These are phyloP conservation scores for Anthoscopus minutus DNA, from an alignment of 2,113 vertebrate species.

Conservation along the genomic window DNA sequence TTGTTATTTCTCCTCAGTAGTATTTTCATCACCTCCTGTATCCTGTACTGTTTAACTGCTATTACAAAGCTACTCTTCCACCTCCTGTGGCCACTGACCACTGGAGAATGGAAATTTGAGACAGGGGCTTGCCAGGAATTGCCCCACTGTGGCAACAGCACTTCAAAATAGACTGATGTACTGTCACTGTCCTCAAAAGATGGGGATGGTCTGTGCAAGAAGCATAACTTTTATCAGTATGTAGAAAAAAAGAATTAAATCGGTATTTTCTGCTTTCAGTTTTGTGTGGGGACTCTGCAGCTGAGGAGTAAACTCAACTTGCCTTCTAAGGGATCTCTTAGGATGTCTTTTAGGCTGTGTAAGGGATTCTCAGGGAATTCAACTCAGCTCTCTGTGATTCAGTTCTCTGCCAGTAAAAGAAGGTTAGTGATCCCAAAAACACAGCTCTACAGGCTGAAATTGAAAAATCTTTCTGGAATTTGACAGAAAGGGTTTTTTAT, in stretches of 20 bases:
- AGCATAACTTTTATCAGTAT: background rate
- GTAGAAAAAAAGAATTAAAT: background rate
- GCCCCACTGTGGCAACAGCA: background rate
- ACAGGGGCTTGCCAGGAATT: background rate
- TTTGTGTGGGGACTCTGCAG: background rate
- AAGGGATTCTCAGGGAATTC: background rate
- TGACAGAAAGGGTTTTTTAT: background rate
- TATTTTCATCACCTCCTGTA: background rate
- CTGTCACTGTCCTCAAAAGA: background rate
- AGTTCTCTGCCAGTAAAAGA: background rate
- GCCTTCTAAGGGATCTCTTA: background rate
- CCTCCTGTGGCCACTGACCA: fast-evolving
- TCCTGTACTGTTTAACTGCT: background rate
- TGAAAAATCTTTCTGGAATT: background rate
- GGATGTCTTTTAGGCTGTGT: background rate
- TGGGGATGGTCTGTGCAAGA: background rate
- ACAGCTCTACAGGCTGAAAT: background rate
- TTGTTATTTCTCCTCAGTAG: background rate
- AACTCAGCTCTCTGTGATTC: background rate
- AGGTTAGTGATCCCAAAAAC: background rate
- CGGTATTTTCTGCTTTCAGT: background rate
- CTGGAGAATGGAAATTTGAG: background rate
- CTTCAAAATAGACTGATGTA: fast-evolving
- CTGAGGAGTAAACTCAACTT: background rate
- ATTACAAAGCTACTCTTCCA: background rate